Evolutionary conservation across 2,888 invertebrate genomes (phyloP).

Genomic region (Cerceris rybyensis): DNA sequence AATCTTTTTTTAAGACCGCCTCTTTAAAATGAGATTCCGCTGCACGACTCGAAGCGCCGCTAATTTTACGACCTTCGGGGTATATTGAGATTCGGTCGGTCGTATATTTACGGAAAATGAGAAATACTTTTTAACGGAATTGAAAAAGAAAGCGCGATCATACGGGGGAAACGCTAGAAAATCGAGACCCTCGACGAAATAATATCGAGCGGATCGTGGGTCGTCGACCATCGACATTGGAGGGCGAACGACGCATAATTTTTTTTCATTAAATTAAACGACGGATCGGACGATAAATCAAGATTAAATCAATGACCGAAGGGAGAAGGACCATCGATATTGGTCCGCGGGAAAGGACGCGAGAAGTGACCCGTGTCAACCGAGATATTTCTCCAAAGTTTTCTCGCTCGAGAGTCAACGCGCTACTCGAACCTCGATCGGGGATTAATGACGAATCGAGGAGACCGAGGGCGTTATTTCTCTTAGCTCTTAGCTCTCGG

Average conservation of each 20-base stretch:
- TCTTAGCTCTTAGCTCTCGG: too few species aligned
- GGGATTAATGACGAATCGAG: background rate
- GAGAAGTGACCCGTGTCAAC: conserved; percentile 17
- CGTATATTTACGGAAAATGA: background rate
- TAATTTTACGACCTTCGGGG: conserved; percentile 7
- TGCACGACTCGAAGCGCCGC: background rate
- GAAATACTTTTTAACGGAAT: background rate
- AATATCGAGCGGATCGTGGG: too few species aligned
- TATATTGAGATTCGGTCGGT: conserved; percentile 1
- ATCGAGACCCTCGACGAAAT: too few species aligned
- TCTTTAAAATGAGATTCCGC: conserved; percentile 14
- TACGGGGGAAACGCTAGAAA: too few species aligned
- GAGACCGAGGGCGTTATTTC: background rate
- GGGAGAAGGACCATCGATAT: conserved; percentile 20
- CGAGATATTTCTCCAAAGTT: conserved; percentile 25
- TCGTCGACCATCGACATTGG: conserved; percentile 3
- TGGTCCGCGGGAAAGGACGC: background rate
- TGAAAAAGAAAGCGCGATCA: too few species aligned
- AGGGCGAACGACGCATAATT: background rate
- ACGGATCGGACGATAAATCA: conserved; percentile 24
- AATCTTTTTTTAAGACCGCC: conserved; percentile 14
- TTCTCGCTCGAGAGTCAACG: conserved; percentile 15
- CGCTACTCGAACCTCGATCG: background rate
- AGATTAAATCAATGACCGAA: conserved; percentile 24
- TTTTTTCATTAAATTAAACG: conserved; percentile 23